Conservation (phyloP, 2,888 invertebrate species). For the Cephus runcator region DNA sequence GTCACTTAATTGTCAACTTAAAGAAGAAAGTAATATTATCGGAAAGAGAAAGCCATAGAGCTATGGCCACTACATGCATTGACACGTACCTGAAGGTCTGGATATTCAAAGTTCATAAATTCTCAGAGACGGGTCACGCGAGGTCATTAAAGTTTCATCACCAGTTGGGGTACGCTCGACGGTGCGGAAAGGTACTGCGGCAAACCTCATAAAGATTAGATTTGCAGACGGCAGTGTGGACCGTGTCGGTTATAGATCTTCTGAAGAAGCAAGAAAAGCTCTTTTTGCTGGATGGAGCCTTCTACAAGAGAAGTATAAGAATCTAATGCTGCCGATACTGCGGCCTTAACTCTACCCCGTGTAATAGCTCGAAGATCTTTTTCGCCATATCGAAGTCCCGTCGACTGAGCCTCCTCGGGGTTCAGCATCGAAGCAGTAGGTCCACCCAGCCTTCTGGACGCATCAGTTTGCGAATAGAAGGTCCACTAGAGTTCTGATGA, state of each 20-base stretch:
- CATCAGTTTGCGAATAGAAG: neutral
- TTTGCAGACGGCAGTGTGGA: neutral
- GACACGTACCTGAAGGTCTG: neutral
- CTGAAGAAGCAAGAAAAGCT: neutral
- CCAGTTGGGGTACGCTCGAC: neutral
- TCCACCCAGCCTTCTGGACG: neutral
- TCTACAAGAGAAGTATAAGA: neutral
- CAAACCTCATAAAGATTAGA: neutral
- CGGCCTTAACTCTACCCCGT: neutral
- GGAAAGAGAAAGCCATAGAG: neutral
- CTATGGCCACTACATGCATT: neutral
- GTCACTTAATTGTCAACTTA: neutral
- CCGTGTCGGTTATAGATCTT: neutral
- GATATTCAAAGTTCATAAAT: neutral
- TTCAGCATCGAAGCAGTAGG: neutral
- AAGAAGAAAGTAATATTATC: neutral
- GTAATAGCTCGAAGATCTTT: neutral
- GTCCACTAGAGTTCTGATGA: neutral
- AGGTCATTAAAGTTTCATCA: neutral
- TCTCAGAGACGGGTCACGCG: neutral
- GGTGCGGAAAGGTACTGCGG: neutral
- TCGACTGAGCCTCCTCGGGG: too few species aligned
- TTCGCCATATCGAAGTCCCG: neutral
- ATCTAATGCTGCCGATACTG: neutral
- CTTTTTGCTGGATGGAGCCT: neutral